Percentiles rank a stretch among this genome's conserved stretches.
These are phyloP conservation scores for Cyprinodon diabolis DNA, from an alignment of 2,797 vertebrate species.

Conservation along the genomic window DNA sequence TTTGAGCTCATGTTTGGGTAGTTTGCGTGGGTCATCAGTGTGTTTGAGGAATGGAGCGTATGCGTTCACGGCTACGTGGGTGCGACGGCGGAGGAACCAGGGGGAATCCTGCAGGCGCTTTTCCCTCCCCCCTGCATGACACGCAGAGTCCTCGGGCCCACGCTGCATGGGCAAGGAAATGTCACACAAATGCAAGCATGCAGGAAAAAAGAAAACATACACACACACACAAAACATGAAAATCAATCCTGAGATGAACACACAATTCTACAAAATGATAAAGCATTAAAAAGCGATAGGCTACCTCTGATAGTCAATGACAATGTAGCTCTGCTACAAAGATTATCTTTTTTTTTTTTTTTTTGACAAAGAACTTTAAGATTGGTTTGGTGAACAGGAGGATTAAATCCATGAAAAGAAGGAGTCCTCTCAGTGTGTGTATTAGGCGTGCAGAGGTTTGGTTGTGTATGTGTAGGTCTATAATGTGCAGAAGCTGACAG, in stretches of 20 bases:
- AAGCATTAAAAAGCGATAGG: neutral
- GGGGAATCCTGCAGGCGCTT: constrained; percentile 64
- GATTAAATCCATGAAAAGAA: neutral
- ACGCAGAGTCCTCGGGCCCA: constrained; percentile 45
- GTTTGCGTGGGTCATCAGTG: constrained; percentile 52
- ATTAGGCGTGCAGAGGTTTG: constrained; percentile 1
- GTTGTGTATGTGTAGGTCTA: constrained; percentile 37
- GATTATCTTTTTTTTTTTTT: neutral
- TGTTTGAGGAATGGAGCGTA: constrained; percentile 19
- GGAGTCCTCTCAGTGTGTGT: neutral
- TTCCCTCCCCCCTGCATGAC: constrained; percentile 42
- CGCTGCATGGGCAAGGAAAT: constrained; percentile 55
- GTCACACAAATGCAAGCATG: constrained; percentile 43
- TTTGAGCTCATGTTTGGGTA: constrained; percentile 63
- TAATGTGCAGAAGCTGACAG: constrained; percentile 66
- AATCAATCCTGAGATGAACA: neutral
- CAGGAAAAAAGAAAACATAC: neutral
- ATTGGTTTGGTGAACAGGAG: constrained; percentile 46
- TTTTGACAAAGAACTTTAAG: constrained; percentile 36
- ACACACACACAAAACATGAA: neutral
- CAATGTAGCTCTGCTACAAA: neutral
- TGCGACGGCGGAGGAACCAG: constrained; percentile 34
- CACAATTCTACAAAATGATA: neutral
- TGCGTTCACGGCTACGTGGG: constrained; percentile 7
- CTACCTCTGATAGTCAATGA: neutral